Base-by-base conservation (phyloP, 2,797 vertebrate species). In the Pseudocheirus occidentalis region DNA sequence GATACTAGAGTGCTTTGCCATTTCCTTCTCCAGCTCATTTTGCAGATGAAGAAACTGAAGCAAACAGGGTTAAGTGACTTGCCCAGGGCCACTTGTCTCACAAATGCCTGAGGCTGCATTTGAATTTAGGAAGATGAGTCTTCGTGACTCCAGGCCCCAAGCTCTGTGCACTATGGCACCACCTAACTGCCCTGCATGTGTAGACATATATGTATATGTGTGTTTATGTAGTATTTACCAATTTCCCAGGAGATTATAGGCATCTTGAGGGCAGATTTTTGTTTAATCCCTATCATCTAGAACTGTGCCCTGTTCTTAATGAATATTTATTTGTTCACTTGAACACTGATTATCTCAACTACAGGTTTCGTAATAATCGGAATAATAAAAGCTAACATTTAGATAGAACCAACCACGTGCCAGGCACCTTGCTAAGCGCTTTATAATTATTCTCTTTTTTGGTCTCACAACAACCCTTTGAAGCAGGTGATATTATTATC, bases 401-500 rank as follows among this genome's bases (percentile, higher is more conserved):
- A 93, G n/a, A 31, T 55, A 96, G 93, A 94, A 40, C 28, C 90
- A 89, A 89, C 91, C 40, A 11, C 6, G 34, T 73, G 62, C 34
- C 59, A n/a, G 59, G 31, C 59, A n/a, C 29, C 55, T 81, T 95
- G 27, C 91, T 89, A 90, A 40, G 46, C 92, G 40, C 6, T 94
- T 90, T 96, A 40, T 90, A 95, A 94, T 66, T 91, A 81, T 93
- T 59, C n/a, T 58, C 21, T 14, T 95, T 62, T 91, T 96, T 96
- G 95, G 66, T 93, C 87, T 96, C 57, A 50, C 92, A 96, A 95
- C 94, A 93, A 94, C 55, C 56, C 90, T 57, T 95, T 95, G 92
- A 96, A 94, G 54, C 92, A 92, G 94, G 62, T n/a, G 16, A 91
- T 95, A 94, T 31, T 92, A 91, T 93, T 96, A 96, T 96, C 90